Conservation (phyloP, 2,797 vertebrate species). For the Tympanoctomys barrerae region DNA sequence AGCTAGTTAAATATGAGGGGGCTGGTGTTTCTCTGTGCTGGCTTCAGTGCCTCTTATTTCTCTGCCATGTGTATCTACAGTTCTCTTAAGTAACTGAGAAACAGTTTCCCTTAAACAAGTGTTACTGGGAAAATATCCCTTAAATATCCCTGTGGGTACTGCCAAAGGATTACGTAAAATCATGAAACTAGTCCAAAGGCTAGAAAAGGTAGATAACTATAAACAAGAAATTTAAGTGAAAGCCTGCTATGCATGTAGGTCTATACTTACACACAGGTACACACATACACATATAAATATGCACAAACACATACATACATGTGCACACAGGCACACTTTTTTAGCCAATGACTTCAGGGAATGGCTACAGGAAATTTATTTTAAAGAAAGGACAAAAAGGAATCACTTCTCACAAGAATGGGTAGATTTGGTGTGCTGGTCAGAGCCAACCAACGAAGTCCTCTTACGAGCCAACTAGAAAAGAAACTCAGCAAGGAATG, state of each 20-base stretch:
- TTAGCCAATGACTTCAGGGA: conserved; percentile 41
- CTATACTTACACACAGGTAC: neutral
- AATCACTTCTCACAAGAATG: conserved; percentile 76
- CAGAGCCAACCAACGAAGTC: conserved; percentile 83
- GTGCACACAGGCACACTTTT: too few relatives aligned
- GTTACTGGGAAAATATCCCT: conserved; percentile 20
- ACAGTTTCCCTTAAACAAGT: conserved; percentile 33
- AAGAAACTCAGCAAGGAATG: conserved; percentile 84
- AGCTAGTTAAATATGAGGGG: conserved; percentile 14
- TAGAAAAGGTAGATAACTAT: neutral
- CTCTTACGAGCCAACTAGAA: conserved; percentile 79
- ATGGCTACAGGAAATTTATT: conserved; percentile 70
- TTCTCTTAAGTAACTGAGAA: conserved; percentile 24
- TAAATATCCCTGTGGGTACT: conserved; percentile 29
- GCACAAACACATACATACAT: neutral
- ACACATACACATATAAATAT: neutral
- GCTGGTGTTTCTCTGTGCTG: neutral
- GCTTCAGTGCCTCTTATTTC: neutral
- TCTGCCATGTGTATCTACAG: neutral
- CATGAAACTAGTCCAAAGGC: conserved; percentile 12
- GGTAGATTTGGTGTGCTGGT: conserved; percentile 74
- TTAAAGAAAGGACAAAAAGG: conserved; percentile 65
- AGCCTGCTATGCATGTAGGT: too few relatives aligned
- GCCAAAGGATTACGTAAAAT: conserved; percentile 31
- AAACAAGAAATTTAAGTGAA: neutral